Evolutionary conservation across 2,888 invertebrate species (phyloP).

Genomic region (Drosophila heteroneura): DNA sequence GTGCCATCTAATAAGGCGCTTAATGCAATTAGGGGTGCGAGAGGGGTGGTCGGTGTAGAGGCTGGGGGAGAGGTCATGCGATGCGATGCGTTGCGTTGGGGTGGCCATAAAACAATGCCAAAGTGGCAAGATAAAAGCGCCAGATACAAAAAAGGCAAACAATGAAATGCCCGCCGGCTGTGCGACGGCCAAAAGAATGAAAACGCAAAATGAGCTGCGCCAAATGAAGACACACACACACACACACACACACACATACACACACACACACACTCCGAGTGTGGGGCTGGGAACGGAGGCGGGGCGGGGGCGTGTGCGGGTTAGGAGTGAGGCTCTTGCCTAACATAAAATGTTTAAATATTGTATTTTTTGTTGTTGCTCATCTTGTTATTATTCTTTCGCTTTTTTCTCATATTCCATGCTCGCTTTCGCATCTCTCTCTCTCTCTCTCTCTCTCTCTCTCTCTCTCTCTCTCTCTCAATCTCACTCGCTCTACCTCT

Average conservation of each 20-base stretch:
- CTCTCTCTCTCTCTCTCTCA: background rate
- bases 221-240: slow-evolving; percentile 54
- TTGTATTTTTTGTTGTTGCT: slow-evolving; percentile 31
- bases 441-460: background rate
- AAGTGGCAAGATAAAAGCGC: slow-evolving; percentile 72
- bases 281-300: background rate
- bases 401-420: background rate
- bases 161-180: slow-evolving; percentile 61
- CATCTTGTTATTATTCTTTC: background rate
- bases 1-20: slow-evolving; percentile 71
- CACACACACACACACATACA: background rate
- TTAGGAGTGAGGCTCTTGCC: slow-evolving; percentile 3
- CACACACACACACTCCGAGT: background rate
- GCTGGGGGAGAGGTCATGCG: background rate
- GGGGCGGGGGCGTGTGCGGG: background rate
- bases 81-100: slow-evolving; percentile 3
- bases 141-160: slow-evolving; percentile 67
- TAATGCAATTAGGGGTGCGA: slow-evolving; percentile 63
- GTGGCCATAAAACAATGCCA: slow-evolving; percentile 72
- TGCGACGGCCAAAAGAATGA: slow-evolving; percentile 55
- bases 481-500: background rate
- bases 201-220: slow-evolving; percentile 69
- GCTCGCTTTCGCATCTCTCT: background rate
- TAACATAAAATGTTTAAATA: slow-evolving; percentile 66
- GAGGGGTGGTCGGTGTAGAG: background rate